These are phyloP conservation scores for Platyscapa corneri DNA, from an alignment of 1,140 invertebrate species.

Conservation along the genomic window DNA sequence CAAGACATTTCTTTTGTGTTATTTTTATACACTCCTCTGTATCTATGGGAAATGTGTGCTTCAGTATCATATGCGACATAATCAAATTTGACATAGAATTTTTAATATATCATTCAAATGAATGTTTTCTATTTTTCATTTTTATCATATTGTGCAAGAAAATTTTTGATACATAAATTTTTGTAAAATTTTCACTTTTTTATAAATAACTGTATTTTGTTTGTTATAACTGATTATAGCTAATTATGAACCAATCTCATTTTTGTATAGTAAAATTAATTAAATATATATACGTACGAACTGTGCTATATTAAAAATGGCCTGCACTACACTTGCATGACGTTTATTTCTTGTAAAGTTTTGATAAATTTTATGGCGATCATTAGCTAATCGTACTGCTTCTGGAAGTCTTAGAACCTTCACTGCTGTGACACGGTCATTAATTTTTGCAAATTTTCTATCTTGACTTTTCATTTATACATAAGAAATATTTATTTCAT, in stretches of 20 bases:
- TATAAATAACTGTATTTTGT: no score
- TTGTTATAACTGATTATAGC: no score
- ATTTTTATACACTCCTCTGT: no score
- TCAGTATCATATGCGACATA: no score
- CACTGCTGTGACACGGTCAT: constrained; percentile 31
- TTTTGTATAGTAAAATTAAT: neutral
- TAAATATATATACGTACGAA: constrained; percentile 59
- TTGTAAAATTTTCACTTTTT: no score
- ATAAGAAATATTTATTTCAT: neutral
- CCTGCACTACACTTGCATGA: constrained; percentile 64
- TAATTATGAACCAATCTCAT: neutral
- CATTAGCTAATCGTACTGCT: constrained; percentile 62
- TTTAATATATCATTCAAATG: no score
- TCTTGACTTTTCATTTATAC: constrained; percentile 21
- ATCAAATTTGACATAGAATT: no score
- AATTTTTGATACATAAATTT: no score
- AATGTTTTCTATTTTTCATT: no score
- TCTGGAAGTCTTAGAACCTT: constrained; percentile 61
- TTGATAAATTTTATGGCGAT: constrained; percentile 55
- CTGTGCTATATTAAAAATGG: constrained; percentile 59
- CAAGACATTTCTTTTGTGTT: no score
- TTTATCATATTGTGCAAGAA: no score
- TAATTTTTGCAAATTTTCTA: constrained; percentile 34
- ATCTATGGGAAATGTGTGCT: no score
- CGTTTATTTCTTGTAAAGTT: constrained; percentile 62